phyloP scores from a whole-genome alignment of 2,797 vertebrate genomes.

The Philypnodon macrostomus region DNA sequence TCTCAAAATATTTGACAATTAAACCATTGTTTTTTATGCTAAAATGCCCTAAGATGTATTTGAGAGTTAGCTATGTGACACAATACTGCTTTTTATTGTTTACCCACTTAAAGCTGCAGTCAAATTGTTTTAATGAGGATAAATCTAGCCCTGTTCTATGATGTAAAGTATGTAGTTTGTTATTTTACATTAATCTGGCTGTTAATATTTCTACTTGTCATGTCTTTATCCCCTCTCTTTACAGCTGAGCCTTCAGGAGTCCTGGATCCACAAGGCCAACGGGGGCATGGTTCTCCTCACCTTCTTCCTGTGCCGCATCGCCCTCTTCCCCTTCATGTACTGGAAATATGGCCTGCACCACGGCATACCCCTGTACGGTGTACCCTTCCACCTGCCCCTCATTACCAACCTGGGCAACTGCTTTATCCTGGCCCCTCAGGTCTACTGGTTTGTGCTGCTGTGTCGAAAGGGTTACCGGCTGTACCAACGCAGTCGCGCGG shows the following conservation, averaged over 20 bases:
- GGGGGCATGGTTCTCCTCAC: conserved; percentile 87
- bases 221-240: neutral
- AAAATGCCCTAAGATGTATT: too few species aligned
- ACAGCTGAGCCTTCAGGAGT: conserved; percentile 85
- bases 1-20: too few species aligned
- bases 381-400: conserved; percentile 88
- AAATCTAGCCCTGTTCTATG: too few species aligned
- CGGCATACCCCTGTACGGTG: conserved; percentile 81
- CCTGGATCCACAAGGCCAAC: conserved; percentile 89
- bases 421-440: conserved; percentile 90
- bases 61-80: too few species aligned
- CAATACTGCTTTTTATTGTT: too few species aligned
- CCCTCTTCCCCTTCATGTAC: conserved; percentile 98
- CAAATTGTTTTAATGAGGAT: too few species aligned
- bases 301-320: conserved; percentile 92
- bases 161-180: too few species aligned
- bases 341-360: conserved; percentile 84
- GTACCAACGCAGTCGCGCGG: conserved; percentile 74
- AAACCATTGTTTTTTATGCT: too few species aligned
- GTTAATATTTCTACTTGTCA: too few species aligned
- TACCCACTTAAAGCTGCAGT: too few species aligned
- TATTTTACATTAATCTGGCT: too few species aligned
- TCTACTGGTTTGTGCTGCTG: conserved; percentile 96
- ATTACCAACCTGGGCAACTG: conserved; percentile 86
- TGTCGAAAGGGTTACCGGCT: conserved; percentile 88